A percentile compares a stretch with the other conserved stretches of the same genome.
phyloP scores from a whole-genome alignment of 2,888 invertebrate genomes.

The Leptogaster cylindrica region DNA sequence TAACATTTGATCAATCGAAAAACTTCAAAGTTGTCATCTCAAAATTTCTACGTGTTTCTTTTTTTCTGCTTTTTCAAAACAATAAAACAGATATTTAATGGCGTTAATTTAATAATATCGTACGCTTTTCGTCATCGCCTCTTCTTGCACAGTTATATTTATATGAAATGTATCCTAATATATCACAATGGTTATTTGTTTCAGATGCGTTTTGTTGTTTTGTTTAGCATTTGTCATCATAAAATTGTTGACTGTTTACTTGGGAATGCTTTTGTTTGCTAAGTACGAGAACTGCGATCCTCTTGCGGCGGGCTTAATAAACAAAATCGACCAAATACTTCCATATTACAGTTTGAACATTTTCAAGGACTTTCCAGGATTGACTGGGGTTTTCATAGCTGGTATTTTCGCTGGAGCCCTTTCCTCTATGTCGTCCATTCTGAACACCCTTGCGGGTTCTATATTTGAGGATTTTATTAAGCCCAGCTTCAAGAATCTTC shows the following conservation, averaged over 20 bases:
- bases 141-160: too few relatives aligned
- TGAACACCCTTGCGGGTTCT: slow-evolving; percentile 65
- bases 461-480: slow-evolving; percentile 63
- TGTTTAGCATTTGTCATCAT: slow-evolving; percentile 44
- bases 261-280: slow-evolving; percentile 62
- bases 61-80: too few relatives aligned
- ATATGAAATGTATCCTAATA: too few relatives aligned
- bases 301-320: slow-evolving; percentile 54
- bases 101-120: too few relatives aligned
- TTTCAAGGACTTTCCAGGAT: slow-evolving; percentile 56
- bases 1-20: too few relatives aligned
- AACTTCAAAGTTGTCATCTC: too few relatives aligned
- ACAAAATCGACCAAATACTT: slow-evolving; percentile 50
- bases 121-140: too few relatives aligned
- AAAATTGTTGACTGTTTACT: slow-evolving; percentile 49
- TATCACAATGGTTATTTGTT: background rate
- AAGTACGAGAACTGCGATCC: slow-evolving; percentile 64
- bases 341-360: slow-evolving; percentile 57
- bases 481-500: slow-evolving; percentile 53
- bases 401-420: slow-evolving; percentile 63
- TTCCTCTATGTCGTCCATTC: slow-evolving; percentile 63
- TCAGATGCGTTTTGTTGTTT: slow-evolving; percentile 48
- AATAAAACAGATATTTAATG: too few relatives aligned
- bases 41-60: too few relatives aligned
- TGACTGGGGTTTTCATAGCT: slow-evolving; percentile 62